Base-by-base conservation (phyloP, 1,140 invertebrate species). In the Drosophila pseudoananassae region DNA sequence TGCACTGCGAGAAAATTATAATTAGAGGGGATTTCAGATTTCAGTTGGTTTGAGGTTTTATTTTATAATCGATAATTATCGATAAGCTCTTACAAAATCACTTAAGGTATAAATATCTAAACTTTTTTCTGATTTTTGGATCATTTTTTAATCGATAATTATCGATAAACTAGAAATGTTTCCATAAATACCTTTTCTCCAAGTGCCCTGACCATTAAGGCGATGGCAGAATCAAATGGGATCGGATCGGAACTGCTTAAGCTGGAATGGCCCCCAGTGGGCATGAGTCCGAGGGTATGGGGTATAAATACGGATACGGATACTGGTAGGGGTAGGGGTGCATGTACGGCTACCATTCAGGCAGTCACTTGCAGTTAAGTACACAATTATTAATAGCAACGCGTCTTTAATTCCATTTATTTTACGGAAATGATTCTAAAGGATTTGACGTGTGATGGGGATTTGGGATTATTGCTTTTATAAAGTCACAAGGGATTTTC, bases 171-270 rank as follows among this genome's bases (percentile, higher is more conserved):
- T 27, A 27, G 25, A 27, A 5, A 4, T 27, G 25, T 27, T 5
- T 20, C 25, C 6, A 27, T 7, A 1, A 27, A 27, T 6, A 7
- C 25, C 25, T 23, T 66, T 14, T 73, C 12, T 3, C 25, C 25
- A 49, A 61, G 70, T 55, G 17, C 9, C 14, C 0, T 27, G 66
- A 56, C 50, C 8, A 64, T 64, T 52, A 58, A 70, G 61, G 60
- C 72, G 72, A 80, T 76, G 79, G 64, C 36, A 17, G 55, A 74
- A 81, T 77, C 73, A 73, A 36, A 33, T 57, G 15, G 43, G 17
- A 46, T 46, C 17, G 55, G 75, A 85, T 85, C 82, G 73, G 77
- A 81, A 69, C 55, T 81, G 71, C 63, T 85, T 74, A 76, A 77
- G 81, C 78, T 81, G 73, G 66, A 80, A 69, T 81, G 81, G 76